Evolutionary conservation across 2,797 vertebrate genomes (phyloP), one percentile per base, ranked within the genome.

Genomic region (Leuciscus waleckii): DNA sequence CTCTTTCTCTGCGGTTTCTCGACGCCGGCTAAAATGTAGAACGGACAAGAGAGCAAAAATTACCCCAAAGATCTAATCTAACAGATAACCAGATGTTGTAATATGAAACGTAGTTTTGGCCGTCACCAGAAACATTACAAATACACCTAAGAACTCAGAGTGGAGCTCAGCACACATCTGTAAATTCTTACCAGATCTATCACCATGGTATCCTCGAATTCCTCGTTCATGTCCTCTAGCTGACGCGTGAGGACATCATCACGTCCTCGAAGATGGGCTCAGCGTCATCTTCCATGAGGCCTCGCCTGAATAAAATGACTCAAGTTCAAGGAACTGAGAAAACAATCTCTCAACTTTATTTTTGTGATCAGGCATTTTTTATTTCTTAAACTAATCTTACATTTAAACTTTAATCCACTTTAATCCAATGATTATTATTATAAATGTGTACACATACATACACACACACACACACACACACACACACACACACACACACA

Each of bases 191-290:
- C 98, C 96, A 99, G 94, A 95, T 99, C 98, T 93, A 99, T 99
- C 92, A 99, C 98, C 98, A 99, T 99, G 58, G 98, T 99, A 93
- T 99, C 98, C 90, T 99, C 98, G 90, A 99, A 99, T 93, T 99
- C 98, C 91, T 99, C 98, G 3, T 98, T 99, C 98, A 99, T 99
- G 90, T 99, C 98, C 92, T 99, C 98, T 91, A 99, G 94, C 87
- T 99, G 98, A 82, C 97, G 79, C 98, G 96, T 75, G 98, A 99
- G 79, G 98, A 99, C 98, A 99, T 99, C 98, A 99, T 99, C 88
- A 99, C 98, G 85, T 99, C 98, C 93, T 99, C 98, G 87, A 99
- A 99, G 94, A 99, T 99, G 74, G 98, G 98, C 93, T 99, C 98
- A 0, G 98, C 98, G 21, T 99, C 98, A 90, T 99, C 98, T 92